Percentiles rank a stretch among this genome's conserved stretches.
phyloP scores from a whole-genome alignment of 1,140 invertebrate species.

The Caenorhabditis inopinata region DNA sequence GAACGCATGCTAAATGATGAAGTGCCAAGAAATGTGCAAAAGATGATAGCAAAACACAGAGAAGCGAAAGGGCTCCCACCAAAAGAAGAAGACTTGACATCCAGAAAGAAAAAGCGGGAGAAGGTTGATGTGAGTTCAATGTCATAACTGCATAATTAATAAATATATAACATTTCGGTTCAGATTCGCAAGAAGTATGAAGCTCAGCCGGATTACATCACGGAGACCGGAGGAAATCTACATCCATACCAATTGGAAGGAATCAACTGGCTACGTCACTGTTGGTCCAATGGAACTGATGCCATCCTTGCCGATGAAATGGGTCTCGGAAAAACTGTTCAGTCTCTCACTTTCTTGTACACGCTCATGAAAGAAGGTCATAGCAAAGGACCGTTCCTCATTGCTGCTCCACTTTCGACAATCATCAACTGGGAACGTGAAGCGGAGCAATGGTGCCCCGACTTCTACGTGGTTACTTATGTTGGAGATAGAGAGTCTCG shows the following conservation, averaged over 20 bases:
- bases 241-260: constrained; percentile 71
- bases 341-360: constrained; percentile 81
- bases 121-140: constrained; percentile 66
- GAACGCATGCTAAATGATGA: constrained; percentile 59
- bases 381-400: constrained; percentile 91
- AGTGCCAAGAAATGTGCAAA: constrained; percentile 66
- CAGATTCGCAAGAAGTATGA: constrained; percentile 85
- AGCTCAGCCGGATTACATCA: constrained; percentile 86
- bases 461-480: constrained; percentile 87
- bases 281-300: neutral
- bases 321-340: constrained; percentile 94
- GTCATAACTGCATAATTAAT: too few relatives aligned
- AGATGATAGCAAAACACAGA: constrained; percentile 70
- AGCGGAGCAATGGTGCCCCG: constrained; percentile 97
- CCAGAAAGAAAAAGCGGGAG: constrained; percentile 68
- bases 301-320: constrained; percentile 99
- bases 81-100: constrained; percentile 70
- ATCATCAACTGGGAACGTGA: constrained; percentile 97
- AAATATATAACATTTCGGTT: too few relatives aligned
- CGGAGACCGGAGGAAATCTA: constrained; percentile 82
- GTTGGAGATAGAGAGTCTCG: constrained; percentile 81
- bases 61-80: constrained; percentile 74
- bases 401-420: constrained; percentile 94
- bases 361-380: constrained; percentile 98
- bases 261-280: neutral